Evolutionary conservation across 2,888 invertebrate genomes (phyloP).

Genomic region (Branchellion lobata): DNA sequence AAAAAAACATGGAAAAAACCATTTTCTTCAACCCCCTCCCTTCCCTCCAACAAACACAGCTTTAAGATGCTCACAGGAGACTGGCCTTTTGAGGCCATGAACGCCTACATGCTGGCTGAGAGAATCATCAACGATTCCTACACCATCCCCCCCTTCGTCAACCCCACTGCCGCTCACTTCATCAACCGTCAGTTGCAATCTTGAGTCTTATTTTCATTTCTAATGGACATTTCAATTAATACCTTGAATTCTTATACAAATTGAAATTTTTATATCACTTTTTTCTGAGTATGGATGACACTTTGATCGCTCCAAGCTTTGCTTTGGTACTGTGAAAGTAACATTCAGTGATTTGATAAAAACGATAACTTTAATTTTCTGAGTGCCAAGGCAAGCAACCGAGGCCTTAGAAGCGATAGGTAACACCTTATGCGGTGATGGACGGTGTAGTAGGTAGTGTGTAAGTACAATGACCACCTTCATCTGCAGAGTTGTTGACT

Average conservation of each 20-base stretch:
- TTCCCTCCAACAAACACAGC: neutral
- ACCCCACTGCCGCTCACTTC: slow-evolving; percentile 1
- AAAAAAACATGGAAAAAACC: neutral
- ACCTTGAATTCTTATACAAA: too few species aligned
- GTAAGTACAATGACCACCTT: neutral
- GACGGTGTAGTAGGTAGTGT: too few species aligned
- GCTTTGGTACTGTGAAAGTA: too few species aligned
- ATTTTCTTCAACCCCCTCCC: neutral
- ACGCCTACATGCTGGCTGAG: slow-evolving; percentile 27
- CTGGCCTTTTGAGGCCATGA: slow-evolving; percentile 26
- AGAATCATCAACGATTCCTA: slow-evolving; percentile 28
- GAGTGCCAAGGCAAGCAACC: too few species aligned
- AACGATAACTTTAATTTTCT: too few species aligned
- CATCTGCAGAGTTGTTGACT: neutral
- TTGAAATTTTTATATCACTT: too few species aligned
- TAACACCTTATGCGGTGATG: too few species aligned
- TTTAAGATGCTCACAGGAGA: slow-evolving; percentile 28
- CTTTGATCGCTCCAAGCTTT: too few species aligned
- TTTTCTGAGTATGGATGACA: too few species aligned
- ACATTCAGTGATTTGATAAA: too few species aligned
- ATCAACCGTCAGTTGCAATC: neutral
- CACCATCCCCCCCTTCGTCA: slow-evolving; percentile 16
- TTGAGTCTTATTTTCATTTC: neutral
- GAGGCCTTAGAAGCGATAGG: too few species aligned
- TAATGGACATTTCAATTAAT: neutral